Percentiles rank a stretch among this genome's conserved stretches.
Evolutionary conservation across 2,797 vertebrate species (phyloP).

Genomic region (Ctenopoma kingsleyae): DNA sequence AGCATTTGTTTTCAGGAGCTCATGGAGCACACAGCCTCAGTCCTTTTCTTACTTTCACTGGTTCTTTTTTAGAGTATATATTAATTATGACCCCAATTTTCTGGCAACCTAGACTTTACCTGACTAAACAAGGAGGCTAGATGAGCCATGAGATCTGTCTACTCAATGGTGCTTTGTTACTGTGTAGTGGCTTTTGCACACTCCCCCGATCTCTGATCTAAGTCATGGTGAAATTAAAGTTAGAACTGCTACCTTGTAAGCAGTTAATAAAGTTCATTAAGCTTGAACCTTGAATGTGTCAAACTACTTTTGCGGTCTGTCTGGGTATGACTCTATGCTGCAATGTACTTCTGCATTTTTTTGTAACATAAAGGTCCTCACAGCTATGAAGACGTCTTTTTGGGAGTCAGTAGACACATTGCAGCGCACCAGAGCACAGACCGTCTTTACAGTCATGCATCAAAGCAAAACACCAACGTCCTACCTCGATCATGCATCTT

Average conservation of each 20-base stretch:
- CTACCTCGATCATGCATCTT: not conserved
- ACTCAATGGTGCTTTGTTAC: not conserved
- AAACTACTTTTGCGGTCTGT: too few species aligned
- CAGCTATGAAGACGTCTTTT: too few species aligned
- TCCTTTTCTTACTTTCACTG: not conserved
- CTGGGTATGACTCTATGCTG: too few species aligned
- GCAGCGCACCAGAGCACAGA: not conserved
- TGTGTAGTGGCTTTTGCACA: not conserved
- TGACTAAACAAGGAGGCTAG: not conserved
- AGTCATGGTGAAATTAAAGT: not conserved
- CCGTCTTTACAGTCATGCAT: slow-evolving; percentile 6
- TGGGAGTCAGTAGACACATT: too few species aligned
- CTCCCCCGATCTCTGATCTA: not conserved
- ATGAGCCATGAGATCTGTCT: not conserved
- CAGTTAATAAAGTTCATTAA: not conserved
- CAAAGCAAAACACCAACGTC: slow-evolving; percentile 8
- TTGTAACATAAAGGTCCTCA: too few species aligned
- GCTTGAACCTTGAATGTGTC: too few species aligned
- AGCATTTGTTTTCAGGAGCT: slow-evolving; percentile 3
- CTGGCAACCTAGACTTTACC: not conserved
- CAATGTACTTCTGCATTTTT: too few species aligned
- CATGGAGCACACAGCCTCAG: too few species aligned
- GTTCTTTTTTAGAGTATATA: not conserved
- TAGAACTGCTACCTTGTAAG: too few species aligned
- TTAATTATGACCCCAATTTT: not conserved